Evolutionary conservation across 53 echinoderm and acorn worm genomes (phyloP).

Genomic region (Astropecten irregularis): DNA sequence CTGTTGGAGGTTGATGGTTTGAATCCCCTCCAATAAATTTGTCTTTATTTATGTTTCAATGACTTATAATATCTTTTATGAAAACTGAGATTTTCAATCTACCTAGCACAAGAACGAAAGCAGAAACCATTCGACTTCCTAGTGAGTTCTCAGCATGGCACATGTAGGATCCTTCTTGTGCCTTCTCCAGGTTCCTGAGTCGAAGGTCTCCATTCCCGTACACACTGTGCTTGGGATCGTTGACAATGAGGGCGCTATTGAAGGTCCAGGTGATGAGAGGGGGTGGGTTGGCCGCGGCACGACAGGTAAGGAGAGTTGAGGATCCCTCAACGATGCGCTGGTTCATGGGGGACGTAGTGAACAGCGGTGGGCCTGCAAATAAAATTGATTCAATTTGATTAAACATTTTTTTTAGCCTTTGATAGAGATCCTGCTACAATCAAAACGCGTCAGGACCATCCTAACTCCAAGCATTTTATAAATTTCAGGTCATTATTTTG

Average conservation of each 20-base stretch:
- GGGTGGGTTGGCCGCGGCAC: constrained; percentile 67
- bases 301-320: constrained; percentile 60
- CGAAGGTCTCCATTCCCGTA: constrained; percentile 84
- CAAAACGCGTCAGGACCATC: too few species aligned
- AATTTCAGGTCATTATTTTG: too few species aligned
- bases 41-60: too few species aligned
- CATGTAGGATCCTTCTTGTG: constrained; percentile 80
- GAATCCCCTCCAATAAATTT: too few species aligned
- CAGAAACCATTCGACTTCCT: constrained; percentile 38
- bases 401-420: background rate
- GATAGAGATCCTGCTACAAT: too few species aligned
- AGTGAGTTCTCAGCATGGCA: constrained; percentile 73
- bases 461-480: too few species aligned
- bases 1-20: too few species aligned
- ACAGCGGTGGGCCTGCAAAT: constrained; percentile 66
- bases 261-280: constrained; percentile 71
- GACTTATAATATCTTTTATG: too few species aligned
- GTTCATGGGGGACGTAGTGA: constrained; percentile 56
- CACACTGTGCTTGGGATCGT: constrained; percentile 70
- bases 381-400: background rate
- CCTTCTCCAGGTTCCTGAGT: constrained; percentile 72
- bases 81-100: too few species aligned
- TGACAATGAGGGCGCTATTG: constrained; percentile 49
- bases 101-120: constrained; percentile 71
- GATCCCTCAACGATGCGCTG: constrained; percentile 70